Conservation (phyloP, 2,113 vertebrate species). For the Bettongia penicillata region DNA sequence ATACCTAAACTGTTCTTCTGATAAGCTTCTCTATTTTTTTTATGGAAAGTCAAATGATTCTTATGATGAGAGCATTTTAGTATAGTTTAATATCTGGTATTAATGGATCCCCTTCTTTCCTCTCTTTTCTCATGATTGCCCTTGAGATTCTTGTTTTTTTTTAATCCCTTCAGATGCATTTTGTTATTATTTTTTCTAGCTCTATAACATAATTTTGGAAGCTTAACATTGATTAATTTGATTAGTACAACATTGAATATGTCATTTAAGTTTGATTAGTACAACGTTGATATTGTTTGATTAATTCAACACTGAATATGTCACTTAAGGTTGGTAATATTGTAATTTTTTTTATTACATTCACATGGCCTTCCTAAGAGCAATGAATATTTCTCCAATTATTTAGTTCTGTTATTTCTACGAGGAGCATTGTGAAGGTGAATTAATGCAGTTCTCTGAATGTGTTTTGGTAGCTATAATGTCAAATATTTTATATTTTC, state of each 20-base stretch:
- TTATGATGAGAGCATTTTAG: neutral
- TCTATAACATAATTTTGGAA: neutral
- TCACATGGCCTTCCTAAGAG: too few species aligned
- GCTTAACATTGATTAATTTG: neutral
- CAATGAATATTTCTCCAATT: neutral
- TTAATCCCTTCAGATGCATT: neutral
- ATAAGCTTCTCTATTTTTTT: too few species aligned
- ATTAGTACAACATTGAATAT: too few species aligned
- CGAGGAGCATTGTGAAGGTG: neutral
- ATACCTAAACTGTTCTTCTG: neutral
- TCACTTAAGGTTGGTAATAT: too few species aligned
- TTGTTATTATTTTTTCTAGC: neutral
- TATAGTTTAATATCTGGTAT: neutral
- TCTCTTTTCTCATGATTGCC: neutral
- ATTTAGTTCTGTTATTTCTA: neutral
- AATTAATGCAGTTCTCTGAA: neutral
- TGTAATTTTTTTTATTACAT: too few species aligned
- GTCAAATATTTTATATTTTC: neutral
- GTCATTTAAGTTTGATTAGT: too few species aligned
- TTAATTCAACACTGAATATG: too few species aligned
- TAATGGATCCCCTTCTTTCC: neutral
- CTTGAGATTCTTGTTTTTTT: neutral
- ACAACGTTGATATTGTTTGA: too few species aligned
- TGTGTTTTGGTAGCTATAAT: too few species aligned
- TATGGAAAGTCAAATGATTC: too few species aligned